phyloP scores from a whole-genome alignment of 2,888 invertebrate genomes.

The Matsumyia berberina region DNA sequence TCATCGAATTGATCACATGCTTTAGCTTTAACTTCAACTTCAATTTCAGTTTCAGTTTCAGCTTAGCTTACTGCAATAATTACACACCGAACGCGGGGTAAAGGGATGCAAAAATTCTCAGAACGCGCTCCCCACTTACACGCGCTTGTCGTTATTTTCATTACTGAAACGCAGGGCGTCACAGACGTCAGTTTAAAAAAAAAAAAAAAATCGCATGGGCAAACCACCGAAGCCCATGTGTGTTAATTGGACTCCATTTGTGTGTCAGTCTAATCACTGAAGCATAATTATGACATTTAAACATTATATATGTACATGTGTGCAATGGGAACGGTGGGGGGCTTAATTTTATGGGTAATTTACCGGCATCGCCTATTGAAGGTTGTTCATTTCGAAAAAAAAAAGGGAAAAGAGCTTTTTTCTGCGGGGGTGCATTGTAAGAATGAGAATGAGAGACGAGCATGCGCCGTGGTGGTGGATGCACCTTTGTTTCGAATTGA shows the following conservation, averaged over 20 bases:
- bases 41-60: too few relatives aligned
- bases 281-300: conserved; percentile 62
- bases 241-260: conserved; percentile 61
- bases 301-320: not conserved
- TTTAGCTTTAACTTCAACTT: conserved; percentile 13
- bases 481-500: conserved; percentile 65
- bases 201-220: conserved; percentile 41
- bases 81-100: too few relatives aligned
- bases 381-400: conserved; percentile 58
- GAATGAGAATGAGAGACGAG: conserved; percentile 19
- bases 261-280: conserved; percentile 53
- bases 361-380: conserved; percentile 65
- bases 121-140: too few relatives aligned
- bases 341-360: conserved; percentile 61
- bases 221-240: too few relatives aligned
- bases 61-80: too few relatives aligned
- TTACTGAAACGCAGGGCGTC: conserved; percentile 12
- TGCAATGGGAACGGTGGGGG: not conserved
- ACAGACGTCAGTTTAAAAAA: conserved; percentile 31
- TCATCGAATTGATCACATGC: conserved; percentile 70
- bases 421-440: conserved; percentile 47
- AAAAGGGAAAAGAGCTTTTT: conserved; percentile 17
- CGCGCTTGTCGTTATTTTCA: conserved; percentile 17
- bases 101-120: too few relatives aligned
- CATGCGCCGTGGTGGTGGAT: conserved; percentile 58